These are phyloP conservation scores for Nannoperca obscura DNA, from an alignment of 2,797 vertebrate genomes.

Conservation along the genomic window DNA sequence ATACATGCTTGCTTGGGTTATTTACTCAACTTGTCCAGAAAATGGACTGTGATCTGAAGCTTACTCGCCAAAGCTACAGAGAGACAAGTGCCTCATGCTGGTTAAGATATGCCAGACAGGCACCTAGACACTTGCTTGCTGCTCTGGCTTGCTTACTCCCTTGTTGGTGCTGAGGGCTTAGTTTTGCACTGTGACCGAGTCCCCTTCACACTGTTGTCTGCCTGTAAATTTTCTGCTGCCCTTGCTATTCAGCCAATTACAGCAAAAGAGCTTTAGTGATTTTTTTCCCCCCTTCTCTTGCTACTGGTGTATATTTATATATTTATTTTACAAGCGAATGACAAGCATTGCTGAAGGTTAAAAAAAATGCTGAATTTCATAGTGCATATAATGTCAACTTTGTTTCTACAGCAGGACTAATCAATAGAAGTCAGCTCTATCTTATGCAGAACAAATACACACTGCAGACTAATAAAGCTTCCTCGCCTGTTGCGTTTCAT, in stretches of 20 bases:
- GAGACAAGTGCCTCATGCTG: constrained; percentile 75
- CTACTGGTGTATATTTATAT: constrained; percentile 81
- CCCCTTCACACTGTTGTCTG: constrained; percentile 90
- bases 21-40: constrained; percentile 85
- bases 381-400: constrained; percentile 80
- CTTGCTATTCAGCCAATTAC: constrained; percentile 91
- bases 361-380: constrained; percentile 89
- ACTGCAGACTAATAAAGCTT: constrained; percentile 57
- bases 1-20: constrained; percentile 76
- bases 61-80: constrained; percentile 71
- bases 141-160: constrained; percentile 65
- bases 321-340: constrained; percentile 87
- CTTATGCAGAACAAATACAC: constrained; percentile 73
- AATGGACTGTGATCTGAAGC: constrained; percentile 84
- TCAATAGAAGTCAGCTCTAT: constrained; percentile 82
- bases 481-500: constrained; percentile 69
- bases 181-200: constrained; percentile 86
- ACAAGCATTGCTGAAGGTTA: constrained; percentile 88
- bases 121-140: constrained; percentile 61
- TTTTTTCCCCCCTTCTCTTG: constrained; percentile 78
- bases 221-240: constrained; percentile 91
- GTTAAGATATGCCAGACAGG: constrained; percentile 76
- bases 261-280: constrained; percentile 89
- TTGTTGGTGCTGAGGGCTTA: constrained; percentile 76
- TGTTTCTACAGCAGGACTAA: constrained; percentile 71